Percentiles rank a stretch among this genome's conserved stretches.
These are phyloP conservation scores for Abrostola triplasia DNA, from an alignment of 2,888 invertebrate genomes.

Conservation along the genomic window DNA sequence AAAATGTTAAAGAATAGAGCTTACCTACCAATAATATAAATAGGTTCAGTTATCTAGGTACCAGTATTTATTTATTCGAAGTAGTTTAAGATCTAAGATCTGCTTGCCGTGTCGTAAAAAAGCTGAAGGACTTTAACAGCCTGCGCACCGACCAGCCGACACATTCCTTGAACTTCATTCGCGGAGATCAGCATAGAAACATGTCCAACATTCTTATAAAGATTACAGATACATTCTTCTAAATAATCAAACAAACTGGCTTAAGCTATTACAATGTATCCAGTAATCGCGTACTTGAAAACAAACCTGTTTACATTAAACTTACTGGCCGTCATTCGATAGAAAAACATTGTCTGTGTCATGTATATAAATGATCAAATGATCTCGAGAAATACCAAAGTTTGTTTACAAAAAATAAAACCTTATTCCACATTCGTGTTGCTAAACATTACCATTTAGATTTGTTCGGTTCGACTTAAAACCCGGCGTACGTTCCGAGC, in stretches of 20 bases:
- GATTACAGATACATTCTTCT: slow-evolving; percentile 31
- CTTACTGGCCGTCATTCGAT: slow-evolving; percentile 34
- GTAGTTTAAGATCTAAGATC: slow-evolving; percentile 38
- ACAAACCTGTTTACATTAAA: slow-evolving; percentile 44
- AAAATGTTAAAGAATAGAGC: no score
- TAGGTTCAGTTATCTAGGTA: not conserved
- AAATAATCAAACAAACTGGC: slow-evolving; percentile 30
- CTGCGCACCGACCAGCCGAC: slow-evolving; percentile 18
- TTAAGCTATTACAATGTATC: slow-evolving; percentile 34
- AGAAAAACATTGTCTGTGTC: slow-evolving; percentile 53
- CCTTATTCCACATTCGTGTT: slow-evolving; percentile 54
- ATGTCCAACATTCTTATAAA: slow-evolving; percentile 42
- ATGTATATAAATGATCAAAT: slow-evolving; percentile 56
- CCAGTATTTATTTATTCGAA: slow-evolving; percentile 17
- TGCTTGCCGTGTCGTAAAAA: slow-evolving; percentile 21
- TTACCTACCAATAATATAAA: no score
- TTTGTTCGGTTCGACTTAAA: slow-evolving; percentile 50
- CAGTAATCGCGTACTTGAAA: slow-evolving; percentile 46
- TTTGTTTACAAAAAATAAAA: slow-evolving; percentile 54
- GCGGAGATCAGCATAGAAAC: slow-evolving; percentile 37
- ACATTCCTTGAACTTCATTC: slow-evolving; percentile 35
- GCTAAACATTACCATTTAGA: slow-evolving; percentile 57
- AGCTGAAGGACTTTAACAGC: slow-evolving; percentile 20
- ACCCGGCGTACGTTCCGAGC: slow-evolving; percentile 53
- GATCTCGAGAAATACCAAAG: slow-evolving; percentile 51